phyloP scores from a whole-genome alignment of 2,113 vertebrate species.

The Corythaixoides concolor region DNA sequence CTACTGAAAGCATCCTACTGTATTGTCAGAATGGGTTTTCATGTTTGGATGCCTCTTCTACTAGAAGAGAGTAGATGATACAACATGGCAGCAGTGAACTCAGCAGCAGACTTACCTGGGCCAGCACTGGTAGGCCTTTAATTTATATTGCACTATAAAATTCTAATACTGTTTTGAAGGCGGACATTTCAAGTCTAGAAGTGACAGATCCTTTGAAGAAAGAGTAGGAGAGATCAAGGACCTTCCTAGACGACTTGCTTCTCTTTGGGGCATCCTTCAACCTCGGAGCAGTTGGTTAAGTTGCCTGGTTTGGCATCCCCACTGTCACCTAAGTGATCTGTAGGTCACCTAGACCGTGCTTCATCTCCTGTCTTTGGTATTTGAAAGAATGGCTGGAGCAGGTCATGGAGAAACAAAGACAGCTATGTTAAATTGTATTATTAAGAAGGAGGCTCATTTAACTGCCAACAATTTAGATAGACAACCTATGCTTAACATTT shows the following conservation, averaged over 20 bases:
- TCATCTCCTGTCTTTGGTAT: background rate
- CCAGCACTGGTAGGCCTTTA: background rate
- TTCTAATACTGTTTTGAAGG: background rate
- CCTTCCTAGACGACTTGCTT: background rate
- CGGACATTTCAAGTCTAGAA: background rate
- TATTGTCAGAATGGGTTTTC: background rate
- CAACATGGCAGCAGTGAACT: background rate
- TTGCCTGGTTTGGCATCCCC: background rate
- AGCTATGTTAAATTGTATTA: background rate
- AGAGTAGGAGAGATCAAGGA: background rate
- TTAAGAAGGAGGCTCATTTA: background rate
- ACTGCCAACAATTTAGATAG: background rate
- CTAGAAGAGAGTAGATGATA: background rate
- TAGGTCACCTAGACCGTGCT: background rate
- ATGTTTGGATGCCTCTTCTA: background rate
- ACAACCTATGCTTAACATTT: background rate
- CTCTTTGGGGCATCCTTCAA: background rate
- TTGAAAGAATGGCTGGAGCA: background rate
- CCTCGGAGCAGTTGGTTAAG: rapidly evolving
- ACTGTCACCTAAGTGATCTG: background rate
- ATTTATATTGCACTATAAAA: background rate
- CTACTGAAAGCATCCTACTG: background rate
- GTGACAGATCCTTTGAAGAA: background rate
- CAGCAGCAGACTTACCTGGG: background rate
- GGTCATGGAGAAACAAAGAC: background rate